Conservation (phyloP, 2,113 vertebrate species). For the Mus spicilegus region DNA sequence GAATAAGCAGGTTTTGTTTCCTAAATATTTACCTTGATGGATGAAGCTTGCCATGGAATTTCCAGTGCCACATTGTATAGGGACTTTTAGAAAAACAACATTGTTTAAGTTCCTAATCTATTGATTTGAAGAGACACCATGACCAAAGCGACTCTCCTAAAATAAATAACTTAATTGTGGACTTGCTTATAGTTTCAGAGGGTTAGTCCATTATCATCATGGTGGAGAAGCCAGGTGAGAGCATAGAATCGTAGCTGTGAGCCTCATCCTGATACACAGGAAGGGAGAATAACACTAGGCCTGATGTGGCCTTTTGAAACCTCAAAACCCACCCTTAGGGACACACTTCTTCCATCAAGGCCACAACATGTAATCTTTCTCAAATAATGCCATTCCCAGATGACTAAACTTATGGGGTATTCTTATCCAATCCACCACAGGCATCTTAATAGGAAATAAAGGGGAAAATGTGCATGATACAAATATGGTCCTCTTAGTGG, state of each 20-base stretch:
- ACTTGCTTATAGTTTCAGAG: not conserved
- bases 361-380: not conserved
- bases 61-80: not conserved
- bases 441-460: conserved; percentile 43
- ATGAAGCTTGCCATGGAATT: conserved; percentile 35
- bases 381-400: not conserved
- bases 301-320: not conserved
- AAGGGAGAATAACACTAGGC: not conserved
- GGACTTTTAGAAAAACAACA: not conserved
- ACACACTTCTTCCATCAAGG: not conserved
- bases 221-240: not conserved
- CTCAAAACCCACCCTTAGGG: not conserved
- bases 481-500: not conserved
- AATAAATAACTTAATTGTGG: not conserved
- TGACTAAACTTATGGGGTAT: not conserved
- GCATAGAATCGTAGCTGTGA: not conserved
- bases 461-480: not conserved
- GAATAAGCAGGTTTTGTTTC: not conserved
- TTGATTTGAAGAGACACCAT: not conserved
- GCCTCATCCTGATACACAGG: too few relatives aligned
- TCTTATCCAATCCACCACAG: not conserved
- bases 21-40: not conserved
- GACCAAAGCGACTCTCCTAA: not conserved
- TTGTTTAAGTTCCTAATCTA: not conserved
- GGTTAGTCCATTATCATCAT: not conserved